Evolutionary conservation across 2,797 vertebrate species (phyloP).

Genomic region (Falco concolor): DNA sequence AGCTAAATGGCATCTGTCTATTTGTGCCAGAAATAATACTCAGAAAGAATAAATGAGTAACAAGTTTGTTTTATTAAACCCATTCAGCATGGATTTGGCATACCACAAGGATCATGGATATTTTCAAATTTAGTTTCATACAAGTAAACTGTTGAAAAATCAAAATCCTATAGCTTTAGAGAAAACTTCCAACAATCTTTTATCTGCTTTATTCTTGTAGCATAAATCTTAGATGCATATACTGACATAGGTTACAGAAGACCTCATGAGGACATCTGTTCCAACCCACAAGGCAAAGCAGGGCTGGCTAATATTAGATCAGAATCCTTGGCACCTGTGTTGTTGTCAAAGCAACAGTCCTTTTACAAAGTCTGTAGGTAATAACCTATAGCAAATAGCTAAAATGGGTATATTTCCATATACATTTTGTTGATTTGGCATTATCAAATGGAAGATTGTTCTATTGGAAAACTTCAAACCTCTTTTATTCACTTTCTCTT

Average conservation of each 20-base stretch:
- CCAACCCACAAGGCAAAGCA: neutral
- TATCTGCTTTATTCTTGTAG: neutral
- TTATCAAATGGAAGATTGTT: neutral
- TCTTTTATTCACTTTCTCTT: rapidly evolving
- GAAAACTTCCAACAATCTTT: neutral
- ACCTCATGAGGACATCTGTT: neutral
- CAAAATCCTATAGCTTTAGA: neutral
- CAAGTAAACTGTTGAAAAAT: neutral
- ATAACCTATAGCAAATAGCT: neutral
- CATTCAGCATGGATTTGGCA: neutral
- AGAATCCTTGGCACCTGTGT: neutral
- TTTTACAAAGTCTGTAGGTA: neutral
- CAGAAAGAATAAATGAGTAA: neutral
- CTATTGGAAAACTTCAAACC: neutral
- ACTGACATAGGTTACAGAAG: neutral
- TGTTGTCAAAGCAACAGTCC: neutral
- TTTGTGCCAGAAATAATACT: neutral
- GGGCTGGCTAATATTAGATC: neutral
- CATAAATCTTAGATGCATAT: neutral
- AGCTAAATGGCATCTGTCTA: neutral
- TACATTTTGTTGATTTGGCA: neutral
- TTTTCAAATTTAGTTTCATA: neutral
- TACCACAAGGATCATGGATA: neutral
- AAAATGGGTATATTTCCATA: neutral
- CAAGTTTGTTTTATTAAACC: neutral